Conservation (phyloP, 2,113 vertebrate species). For the Camelus dromedarius region DNA sequence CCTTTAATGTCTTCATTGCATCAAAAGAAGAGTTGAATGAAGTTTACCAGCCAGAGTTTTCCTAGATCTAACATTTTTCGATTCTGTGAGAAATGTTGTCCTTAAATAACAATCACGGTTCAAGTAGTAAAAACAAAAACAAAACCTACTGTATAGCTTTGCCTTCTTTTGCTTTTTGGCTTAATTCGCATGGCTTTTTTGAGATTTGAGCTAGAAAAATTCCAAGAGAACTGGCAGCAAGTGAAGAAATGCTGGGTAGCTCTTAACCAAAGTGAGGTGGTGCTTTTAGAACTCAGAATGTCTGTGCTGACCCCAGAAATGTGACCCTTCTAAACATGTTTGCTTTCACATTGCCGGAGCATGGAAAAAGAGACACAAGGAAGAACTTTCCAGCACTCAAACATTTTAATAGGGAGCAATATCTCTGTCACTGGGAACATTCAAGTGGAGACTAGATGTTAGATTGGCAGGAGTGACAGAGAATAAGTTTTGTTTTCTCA, state of each 20-base stretch:
- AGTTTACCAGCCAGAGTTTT: not conserved
- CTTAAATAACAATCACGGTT: not conserved
- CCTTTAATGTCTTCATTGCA: not conserved
- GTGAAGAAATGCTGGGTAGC: not conserved
- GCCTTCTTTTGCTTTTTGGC: constrained; percentile 22
- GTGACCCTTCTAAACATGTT: not conserved
- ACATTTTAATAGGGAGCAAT: not conserved
- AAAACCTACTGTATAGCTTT: not conserved
- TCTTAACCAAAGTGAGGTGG: not conserved
- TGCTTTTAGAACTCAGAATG: not conserved
- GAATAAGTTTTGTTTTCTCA: not conserved
- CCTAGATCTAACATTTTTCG: not conserved
- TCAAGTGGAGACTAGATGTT: not conserved
- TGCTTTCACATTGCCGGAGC: not conserved
- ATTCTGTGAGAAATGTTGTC: not conserved
- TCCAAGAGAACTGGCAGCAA: not conserved
- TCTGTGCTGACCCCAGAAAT: not conserved
- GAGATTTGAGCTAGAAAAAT: constrained; percentile 29
- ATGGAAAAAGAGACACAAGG: not conserved
- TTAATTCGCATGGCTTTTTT: constrained; percentile 56
- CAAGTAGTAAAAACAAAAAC: not conserved
- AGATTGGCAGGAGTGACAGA: not conserved
- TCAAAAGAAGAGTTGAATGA: not conserved
- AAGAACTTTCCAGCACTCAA: not conserved
- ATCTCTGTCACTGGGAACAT: not conserved